phyloP scores from a whole-genome alignment of 1,140 invertebrate species.

The Drosophila insularis region DNA sequence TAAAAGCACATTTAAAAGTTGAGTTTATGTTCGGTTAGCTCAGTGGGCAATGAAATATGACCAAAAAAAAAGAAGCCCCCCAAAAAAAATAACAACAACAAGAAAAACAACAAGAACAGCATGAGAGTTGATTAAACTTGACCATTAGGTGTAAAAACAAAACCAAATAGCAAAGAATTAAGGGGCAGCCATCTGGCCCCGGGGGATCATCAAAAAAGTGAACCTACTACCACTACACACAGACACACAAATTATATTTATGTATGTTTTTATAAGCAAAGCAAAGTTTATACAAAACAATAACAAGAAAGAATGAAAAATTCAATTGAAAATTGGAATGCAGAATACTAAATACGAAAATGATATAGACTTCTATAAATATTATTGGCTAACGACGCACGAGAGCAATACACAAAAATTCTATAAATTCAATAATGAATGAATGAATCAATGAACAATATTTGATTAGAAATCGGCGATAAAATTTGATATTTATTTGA shows the following conservation, averaged over 20 bases:
- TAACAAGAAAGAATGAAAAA: conserved; percentile 8
- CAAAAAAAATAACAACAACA: not conserved
- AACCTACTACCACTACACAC: conserved; percentile 41
- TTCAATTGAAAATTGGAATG: conserved; percentile 11
- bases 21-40: conserved; percentile 61
- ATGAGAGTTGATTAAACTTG: conserved; percentile 67
- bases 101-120: conserved; percentile 42
- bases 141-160: conserved; percentile 35
- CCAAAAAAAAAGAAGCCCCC: conserved; percentile 2
- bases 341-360: not conserved
- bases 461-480: conserved; percentile 34
- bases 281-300: conserved; percentile 14
- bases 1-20: conserved; percentile 74
- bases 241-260: conserved; percentile 23
- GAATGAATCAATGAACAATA: conserved; percentile 35
- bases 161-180: not conserved
- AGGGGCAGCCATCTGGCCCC: conserved; percentile 27
- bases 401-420: conserved; percentile 3
- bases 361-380: conserved; percentile 42
- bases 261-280: conserved; percentile 38
- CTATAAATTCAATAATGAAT: conserved; percentile 52
- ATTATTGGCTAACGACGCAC: not conserved
- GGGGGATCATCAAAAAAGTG: conserved; percentile 43
- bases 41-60: conserved; percentile 71
- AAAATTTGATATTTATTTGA: conserved; percentile 40